phyloP scores from a whole-genome alignment of 2,888 invertebrate species.

The Tillus elongatus region DNA sequence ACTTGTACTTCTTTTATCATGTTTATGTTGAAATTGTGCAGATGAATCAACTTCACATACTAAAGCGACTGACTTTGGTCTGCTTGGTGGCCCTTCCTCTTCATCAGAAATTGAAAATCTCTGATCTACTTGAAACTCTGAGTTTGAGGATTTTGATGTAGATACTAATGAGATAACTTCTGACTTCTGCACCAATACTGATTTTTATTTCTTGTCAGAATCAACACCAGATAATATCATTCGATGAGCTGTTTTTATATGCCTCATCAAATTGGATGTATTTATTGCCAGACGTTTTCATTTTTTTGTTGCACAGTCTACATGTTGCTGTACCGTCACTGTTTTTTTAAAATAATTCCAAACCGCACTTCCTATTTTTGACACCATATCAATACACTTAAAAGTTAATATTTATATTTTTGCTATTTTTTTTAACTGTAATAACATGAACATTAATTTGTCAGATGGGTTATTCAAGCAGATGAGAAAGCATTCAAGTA shows the following conservation, averaged over 20 bases:
- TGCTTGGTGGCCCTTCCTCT: background rate
- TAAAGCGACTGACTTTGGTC: conserved; percentile 1
- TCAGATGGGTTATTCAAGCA: background rate
- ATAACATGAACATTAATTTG: background rate
- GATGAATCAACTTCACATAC: background rate
- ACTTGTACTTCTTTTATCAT: conserved; percentile 7
- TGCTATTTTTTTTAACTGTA: background rate
- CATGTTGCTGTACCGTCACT: conserved; percentile 12
- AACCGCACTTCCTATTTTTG: conserved; percentile 1
- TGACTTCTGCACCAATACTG: conserved; percentile 4
- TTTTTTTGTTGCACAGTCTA: conserved; percentile 15
- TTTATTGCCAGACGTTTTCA: conserved; percentile 20
- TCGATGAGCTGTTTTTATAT: conserved; percentile 20
- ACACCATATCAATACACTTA: background rate
- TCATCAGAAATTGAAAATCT: background rate
- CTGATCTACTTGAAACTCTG: background rate
- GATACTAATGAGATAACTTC: conserved; percentile 1
- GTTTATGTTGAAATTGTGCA: background rate
- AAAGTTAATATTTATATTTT: background rate
- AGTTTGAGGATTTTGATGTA: background rate
- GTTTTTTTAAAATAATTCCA: background rate
- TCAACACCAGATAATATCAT: no score
- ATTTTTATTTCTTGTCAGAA: background rate
- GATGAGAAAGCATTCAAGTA: conserved; percentile 4
- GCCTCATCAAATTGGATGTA: conserved; percentile 20